Conservation (phyloP, 1,140 invertebrate genomes). For the Brachionus koreanus region DNA sequence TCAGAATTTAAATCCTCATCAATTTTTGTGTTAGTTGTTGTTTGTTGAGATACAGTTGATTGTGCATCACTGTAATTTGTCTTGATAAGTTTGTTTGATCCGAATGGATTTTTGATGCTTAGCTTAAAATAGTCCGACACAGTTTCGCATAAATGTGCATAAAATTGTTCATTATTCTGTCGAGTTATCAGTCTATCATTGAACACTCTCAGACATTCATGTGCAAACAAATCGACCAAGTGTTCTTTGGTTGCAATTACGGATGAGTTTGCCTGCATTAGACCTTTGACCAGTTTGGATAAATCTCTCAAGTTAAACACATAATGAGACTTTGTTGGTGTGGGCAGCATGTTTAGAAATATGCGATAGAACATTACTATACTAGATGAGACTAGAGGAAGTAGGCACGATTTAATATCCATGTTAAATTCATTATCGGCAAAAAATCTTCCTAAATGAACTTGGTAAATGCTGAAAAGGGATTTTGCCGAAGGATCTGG, state of each 20-base stretch:
- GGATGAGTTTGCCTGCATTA: slow-evolving; percentile 49
- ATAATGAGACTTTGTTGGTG: slow-evolving; percentile 86
- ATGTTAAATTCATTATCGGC: slow-evolving; percentile 56
- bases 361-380: slow-evolving; percentile 57
- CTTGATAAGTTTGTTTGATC: not conserved
- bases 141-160: slow-evolving; percentile 67
- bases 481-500: slow-evolving; percentile 57
- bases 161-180: slow-evolving; percentile 72
- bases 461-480: slow-evolving; percentile 58
- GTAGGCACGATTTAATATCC: slow-evolving; percentile 54
- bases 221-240: slow-evolving; percentile 76
- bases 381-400: slow-evolving; percentile 53
- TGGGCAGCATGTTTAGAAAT: slow-evolving; percentile 69
- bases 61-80: not conserved
- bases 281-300: slow-evolving; percentile 51
- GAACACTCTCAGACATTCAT: slow-evolving; percentile 76
- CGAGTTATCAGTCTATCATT: slow-evolving; percentile 73
- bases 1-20: not conserved
- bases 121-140: slow-evolving; percentile 71
- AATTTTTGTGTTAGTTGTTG: not conserved
- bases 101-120: slow-evolving; percentile 60
- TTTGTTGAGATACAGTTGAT: not conserved
- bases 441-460: slow-evolving; percentile 55
- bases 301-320: slow-evolving; percentile 90
- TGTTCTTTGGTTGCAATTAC: slow-evolving; percentile 62